phyloP scores from a whole-genome alignment of 2,797 vertebrate genomes.

The Alca torda region DNA sequence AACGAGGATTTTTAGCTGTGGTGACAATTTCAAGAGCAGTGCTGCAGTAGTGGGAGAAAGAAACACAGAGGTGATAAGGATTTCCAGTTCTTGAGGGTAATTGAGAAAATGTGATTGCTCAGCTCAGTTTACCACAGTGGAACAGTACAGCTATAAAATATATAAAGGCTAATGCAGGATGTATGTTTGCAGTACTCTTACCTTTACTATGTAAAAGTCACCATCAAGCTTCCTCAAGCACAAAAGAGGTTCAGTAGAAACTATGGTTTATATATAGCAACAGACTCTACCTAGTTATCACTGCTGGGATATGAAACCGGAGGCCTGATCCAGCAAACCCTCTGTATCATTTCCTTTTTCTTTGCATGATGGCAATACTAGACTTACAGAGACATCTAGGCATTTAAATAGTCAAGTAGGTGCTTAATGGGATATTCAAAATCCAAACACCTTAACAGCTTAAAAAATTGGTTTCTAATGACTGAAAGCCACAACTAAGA shows the following conservation, averaged over 20 bases:
- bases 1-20: slow-evolving; percentile 40
- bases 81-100: slow-evolving; percentile 15
- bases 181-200: background rate
- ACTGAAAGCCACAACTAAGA: background rate
- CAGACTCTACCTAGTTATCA: background rate
- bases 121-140: slow-evolving; percentile 2
- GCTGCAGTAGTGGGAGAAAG: slow-evolving; percentile 1
- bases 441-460: background rate
- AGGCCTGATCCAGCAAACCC: background rate
- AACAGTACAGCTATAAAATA: slow-evolving; percentile 30
- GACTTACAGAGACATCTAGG: background rate
- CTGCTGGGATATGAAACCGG: background rate
- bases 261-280: background rate
- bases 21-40: slow-evolving; percentile 53
- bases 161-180: background rate
- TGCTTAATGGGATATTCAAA: background rate
- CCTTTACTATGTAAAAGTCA: background rate
- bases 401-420: background rate
- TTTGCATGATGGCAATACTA: background rate
- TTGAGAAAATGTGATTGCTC: slow-evolving; percentile 43
- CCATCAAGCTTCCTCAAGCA: background rate
- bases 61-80: slow-evolving; percentile 42
- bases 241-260: background rate
- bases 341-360: background rate
- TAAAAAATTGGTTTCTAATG: background rate